Evolutionary conservation across 1,140 invertebrate genomes (phyloP).

Genomic region (Trichonephila clavata): DNA sequence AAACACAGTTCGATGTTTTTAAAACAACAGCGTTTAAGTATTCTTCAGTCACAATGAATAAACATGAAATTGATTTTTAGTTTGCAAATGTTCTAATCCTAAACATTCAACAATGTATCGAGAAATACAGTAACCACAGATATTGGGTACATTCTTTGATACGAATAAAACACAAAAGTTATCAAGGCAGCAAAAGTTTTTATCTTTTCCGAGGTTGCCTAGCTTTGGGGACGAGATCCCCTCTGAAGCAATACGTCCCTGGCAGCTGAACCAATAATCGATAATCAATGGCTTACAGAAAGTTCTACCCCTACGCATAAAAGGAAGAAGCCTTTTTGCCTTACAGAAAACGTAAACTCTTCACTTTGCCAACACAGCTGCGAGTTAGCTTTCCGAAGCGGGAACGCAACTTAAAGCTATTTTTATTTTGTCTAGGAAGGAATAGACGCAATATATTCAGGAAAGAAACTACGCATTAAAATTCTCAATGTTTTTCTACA

Average conservation of each 20-base stretch:
- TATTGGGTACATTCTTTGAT: neutral
- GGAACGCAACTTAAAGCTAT: neutral
- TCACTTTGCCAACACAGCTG: slow-evolving; percentile 10
- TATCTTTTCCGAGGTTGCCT: neutral
- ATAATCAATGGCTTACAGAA: slow-evolving; percentile 23
- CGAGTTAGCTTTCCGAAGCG: neutral
- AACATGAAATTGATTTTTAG: no score
- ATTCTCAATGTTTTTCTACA: neutral
- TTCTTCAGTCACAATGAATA: no score
- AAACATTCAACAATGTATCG: no score
- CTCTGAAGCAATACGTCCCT: neutral
- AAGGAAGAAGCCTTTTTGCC: neutral
- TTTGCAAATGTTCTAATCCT: no score
- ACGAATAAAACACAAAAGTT: neutral
- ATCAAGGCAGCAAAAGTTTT: slow-evolving; percentile 10
- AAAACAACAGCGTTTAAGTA: no score
- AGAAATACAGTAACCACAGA: neutral
- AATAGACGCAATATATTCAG: neutral
- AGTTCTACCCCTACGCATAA: slow-evolving; percentile 22
- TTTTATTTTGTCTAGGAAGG: neutral
- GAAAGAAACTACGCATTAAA: neutral
- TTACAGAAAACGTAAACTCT: slow-evolving; percentile 5
- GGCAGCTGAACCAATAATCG: slow-evolving; percentile 37
- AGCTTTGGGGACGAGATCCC: neutral
- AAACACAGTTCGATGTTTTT: no score